Conservation (phyloP, 2,888 invertebrate species). For the Habrosyne pyritoides region DNA sequence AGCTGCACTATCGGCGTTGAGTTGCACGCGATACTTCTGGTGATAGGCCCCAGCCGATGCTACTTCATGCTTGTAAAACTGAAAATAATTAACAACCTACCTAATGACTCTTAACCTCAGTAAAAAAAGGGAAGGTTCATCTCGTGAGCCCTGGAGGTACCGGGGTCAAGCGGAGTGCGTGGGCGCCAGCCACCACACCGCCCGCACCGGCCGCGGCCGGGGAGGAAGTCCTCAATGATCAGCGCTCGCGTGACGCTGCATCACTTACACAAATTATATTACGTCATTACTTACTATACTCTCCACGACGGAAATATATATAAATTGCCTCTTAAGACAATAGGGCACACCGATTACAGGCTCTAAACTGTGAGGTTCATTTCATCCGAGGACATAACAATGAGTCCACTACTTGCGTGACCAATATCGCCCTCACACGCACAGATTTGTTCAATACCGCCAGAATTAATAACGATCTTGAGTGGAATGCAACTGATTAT, state of each 20-base stretch:
- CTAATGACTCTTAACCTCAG: too few relatives aligned
- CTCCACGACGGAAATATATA: slow-evolving; percentile 38
- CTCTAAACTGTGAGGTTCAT: neutral
- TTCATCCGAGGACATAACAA: neutral
- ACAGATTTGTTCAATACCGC: neutral
- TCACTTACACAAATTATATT: slow-evolving; percentile 28
- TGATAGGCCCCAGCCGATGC: too few relatives aligned
- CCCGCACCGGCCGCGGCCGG: slow-evolving; percentile 10
- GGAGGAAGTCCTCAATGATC: slow-evolving; percentile 48
- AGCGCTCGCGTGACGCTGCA: slow-evolving; percentile 27
- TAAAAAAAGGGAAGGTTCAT: neutral
- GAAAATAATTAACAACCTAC: neutral
- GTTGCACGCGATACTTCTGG: too few relatives aligned
- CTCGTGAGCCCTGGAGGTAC: neutral
- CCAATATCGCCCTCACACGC: neutral
- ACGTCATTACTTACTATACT: slow-evolving; percentile 43
- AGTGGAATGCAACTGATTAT: too few relatives aligned
- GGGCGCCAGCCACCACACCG: neutral
- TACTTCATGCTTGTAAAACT: too few relatives aligned
- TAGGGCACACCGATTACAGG: slow-evolving; percentile 8
- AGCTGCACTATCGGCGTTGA: too few relatives aligned
- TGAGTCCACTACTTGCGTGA: neutral
- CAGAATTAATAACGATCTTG: too few relatives aligned
- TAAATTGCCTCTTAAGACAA: slow-evolving; percentile 31
- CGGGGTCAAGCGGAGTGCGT: neutral